Percentiles rank a stretch among this genome's conserved stretches.
phyloP scores from a whole-genome alignment of 2,797 vertebrate genomes.

The Oryzias sinensis region DNA sequence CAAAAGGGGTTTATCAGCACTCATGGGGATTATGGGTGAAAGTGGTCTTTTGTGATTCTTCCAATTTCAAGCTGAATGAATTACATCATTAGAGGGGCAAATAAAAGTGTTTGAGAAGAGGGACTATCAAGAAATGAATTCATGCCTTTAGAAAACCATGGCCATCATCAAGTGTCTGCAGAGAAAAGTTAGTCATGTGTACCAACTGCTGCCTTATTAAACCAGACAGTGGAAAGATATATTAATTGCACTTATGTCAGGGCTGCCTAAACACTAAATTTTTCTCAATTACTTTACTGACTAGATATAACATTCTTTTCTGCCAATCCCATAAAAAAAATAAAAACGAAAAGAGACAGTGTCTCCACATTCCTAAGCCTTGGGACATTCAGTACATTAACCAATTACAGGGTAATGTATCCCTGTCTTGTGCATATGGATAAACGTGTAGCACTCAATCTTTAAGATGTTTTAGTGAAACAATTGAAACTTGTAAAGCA shows the following conservation, averaged over 20 bases:
- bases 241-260: conserved; percentile 61
- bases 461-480: too few species aligned
- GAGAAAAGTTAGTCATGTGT: conserved; percentile 64
- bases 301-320: conserved; percentile 5
- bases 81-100: conserved; percentile 64
- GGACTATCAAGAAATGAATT: conserved; percentile 61
- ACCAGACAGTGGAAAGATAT: conserved; percentile 53
- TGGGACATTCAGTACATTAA: too few species aligned
- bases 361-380: too few species aligned
- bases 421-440: too few species aligned
- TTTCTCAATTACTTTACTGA: conserved; percentile 54
- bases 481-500: too few species aligned
- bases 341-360: too few species aligned
- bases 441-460: too few species aligned
- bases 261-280: conserved; percentile 50
- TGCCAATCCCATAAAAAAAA: too few species aligned
- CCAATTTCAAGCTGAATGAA: conserved; percentile 72
- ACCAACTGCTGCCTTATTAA: conserved; percentile 60
- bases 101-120: conserved; percentile 70
- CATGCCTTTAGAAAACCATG: conserved; percentile 64
- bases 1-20: conserved; percentile 48
- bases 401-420: too few species aligned
- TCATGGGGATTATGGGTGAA: conserved; percentile 58
- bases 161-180: conserved; percentile 62
- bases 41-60: conserved; percentile 60